These are phyloP conservation scores for Scaptomyza polygonia DNA, from an alignment of 2,888 invertebrate genomes.

Conservation along the genomic window DNA sequence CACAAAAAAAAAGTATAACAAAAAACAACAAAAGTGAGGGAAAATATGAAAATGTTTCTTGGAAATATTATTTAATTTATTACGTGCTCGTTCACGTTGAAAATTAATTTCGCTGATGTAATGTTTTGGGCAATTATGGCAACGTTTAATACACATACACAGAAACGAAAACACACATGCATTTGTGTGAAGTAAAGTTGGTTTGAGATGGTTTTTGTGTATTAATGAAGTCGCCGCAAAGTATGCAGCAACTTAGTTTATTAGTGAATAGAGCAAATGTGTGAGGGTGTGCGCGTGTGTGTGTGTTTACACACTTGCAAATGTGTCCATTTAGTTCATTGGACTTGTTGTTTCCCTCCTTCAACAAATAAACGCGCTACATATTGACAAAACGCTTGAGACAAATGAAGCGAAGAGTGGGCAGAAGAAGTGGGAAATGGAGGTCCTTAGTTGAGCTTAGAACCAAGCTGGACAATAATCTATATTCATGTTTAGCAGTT, in stretches of 20 bases:
- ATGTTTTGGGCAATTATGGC: constrained; percentile 74
- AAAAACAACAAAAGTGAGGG: neutral
- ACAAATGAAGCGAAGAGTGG: constrained; percentile 37
- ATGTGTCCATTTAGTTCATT: constrained; percentile 73
- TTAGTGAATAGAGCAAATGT: neutral
- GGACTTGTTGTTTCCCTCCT: constrained; percentile 43
- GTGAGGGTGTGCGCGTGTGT: constrained; percentile 2
- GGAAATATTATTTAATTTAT: constrained; percentile 73
- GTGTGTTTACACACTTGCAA: constrained; percentile 41
- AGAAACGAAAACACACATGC: constrained; percentile 6
- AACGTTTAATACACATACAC: constrained; percentile 42
- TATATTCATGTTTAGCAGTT: constrained; percentile 67
- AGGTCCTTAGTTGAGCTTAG: constrained; percentile 2
- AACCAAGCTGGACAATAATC: constrained; percentile 58
- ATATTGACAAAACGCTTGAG: constrained; percentile 71
- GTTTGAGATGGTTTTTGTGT: constrained; percentile 19
- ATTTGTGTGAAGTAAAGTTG: neutral
- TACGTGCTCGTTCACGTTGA: constrained; percentile 55
- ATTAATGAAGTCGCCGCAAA: constrained; percentile 73
- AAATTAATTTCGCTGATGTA: constrained; percentile 78
- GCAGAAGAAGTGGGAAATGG: neutral
- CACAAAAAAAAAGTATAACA: neutral
- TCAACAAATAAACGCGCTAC: constrained; percentile 67
- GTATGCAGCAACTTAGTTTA: constrained; percentile 64
- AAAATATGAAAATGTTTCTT: constrained; percentile 38